These are phyloP conservation scores for Dicyrtoma fusca DNA, from an alignment of 2,888 invertebrate genomes.

Conservation along the genomic window DNA sequence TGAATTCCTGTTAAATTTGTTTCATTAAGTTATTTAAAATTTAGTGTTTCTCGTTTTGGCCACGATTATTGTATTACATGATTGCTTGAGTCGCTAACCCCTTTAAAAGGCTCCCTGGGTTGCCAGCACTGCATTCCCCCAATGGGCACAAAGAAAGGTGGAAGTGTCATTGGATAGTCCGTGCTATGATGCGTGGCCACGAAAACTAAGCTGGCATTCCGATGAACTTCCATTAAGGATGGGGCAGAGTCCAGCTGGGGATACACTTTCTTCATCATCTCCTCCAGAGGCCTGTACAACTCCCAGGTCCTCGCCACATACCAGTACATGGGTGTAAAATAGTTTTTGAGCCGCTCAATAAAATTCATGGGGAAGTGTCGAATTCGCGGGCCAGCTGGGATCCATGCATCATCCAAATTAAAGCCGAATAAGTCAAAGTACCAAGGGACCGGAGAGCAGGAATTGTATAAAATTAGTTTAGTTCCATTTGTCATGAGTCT, in stretches of 20 bases:
- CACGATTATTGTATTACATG: no score
- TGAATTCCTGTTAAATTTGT: conserved; percentile 26
- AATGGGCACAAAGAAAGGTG: conserved; percentile 42
- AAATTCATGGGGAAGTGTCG: conserved; percentile 41
- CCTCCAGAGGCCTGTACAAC: background rate
- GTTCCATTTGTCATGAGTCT: conserved; percentile 25
- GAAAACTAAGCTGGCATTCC: conserved; percentile 41
- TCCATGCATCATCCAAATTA: conserved; percentile 25
- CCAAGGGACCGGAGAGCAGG: background rate
- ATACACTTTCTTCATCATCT: conserved; percentile 4
- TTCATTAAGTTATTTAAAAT: conserved; percentile 30
- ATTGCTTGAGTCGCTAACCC: no score
- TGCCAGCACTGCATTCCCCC: conserved; percentile 49
- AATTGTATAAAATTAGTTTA: conserved; percentile 32
- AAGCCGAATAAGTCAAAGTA: conserved; percentile 42
- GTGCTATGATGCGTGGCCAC: conserved; percentile 41
- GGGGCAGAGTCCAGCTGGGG: background rate
- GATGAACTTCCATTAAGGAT: conserved; percentile 2
- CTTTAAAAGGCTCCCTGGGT: conserved; percentile 32
- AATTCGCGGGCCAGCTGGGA: conserved; percentile 34
- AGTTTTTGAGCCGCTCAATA: conserved; percentile 34
- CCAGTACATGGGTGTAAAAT: conserved; percentile 1
- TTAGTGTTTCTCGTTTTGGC: no score
- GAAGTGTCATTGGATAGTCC: conserved; percentile 46
- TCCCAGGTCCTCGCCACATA: conserved; percentile 2